Percentiles rank a stretch among this genome's conserved stretches.
Evolutionary conservation across 1,140 invertebrate genomes (phyloP).

Genomic region (Campoletis sonorensis): DNA sequence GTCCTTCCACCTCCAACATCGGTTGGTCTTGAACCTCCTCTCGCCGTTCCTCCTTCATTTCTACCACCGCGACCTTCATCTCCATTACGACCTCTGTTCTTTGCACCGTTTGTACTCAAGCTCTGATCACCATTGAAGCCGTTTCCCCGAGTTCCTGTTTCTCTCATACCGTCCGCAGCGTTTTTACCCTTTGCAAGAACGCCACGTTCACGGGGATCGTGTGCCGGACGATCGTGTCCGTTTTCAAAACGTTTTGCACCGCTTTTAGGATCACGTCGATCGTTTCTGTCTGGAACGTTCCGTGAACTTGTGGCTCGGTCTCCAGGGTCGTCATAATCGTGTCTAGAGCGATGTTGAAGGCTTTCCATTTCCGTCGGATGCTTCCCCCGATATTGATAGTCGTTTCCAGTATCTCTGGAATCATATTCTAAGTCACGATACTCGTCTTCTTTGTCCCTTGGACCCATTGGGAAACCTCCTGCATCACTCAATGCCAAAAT

Average conservation of each 20-base stretch:
- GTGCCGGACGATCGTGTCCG: too few relatives aligned
- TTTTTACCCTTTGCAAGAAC: not conserved
- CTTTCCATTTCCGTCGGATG: too few relatives aligned
- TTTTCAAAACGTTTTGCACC: not conserved
- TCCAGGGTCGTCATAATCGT: not conserved
- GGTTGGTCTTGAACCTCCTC: not conserved
- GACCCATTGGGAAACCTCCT: not conserved
- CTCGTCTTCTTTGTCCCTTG: not conserved
- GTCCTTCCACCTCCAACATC: not conserved
- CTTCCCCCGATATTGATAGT: not conserved
- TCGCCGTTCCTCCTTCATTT: not conserved
- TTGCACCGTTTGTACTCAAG: not conserved
- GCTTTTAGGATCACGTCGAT: not conserved
- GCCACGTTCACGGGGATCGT: not conserved
- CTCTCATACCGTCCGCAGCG: slow-evolving; percentile 30
- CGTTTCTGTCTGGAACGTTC: too few relatives aligned
- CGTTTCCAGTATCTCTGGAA: not conserved
- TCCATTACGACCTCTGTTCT: not conserved
- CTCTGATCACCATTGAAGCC: slow-evolving; percentile 16
- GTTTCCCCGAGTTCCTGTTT: slow-evolving; percentile 24
- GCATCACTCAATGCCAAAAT: not conserved
- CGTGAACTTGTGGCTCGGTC: too few relatives aligned
- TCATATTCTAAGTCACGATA: not conserved
- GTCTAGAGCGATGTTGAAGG: too few relatives aligned
- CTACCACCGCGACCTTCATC: not conserved